Evolutionary conservation across 1,140 invertebrate species (phyloP).

Genomic region (Lithobius niger): DNA sequence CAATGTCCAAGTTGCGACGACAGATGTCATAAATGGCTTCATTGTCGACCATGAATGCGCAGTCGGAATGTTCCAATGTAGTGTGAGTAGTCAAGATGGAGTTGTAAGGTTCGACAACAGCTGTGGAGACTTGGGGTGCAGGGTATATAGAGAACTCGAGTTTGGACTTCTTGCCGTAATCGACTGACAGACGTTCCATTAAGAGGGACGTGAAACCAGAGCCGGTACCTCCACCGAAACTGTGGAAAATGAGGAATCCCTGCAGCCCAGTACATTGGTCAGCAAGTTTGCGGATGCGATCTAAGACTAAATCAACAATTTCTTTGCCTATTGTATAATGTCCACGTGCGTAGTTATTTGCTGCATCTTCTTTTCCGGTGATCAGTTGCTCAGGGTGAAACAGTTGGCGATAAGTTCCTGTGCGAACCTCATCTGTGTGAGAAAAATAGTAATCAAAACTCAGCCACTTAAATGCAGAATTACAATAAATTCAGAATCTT

Average conservation of each 20-base stretch:
- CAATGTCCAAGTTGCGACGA: constrained; percentile 71
- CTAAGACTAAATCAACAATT: constrained; percentile 64
- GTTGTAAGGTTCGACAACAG: constrained; percentile 83
- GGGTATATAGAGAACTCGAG: constrained; percentile 81
- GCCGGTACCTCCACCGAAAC: constrained; percentile 80
- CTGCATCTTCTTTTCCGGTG: constrained; percentile 65
- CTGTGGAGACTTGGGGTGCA: constrained; percentile 65
- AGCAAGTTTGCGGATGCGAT: constrained; percentile 58
- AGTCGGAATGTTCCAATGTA: constrained; percentile 62
- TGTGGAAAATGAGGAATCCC: constrained; percentile 80
- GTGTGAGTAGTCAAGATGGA: constrained; percentile 64
- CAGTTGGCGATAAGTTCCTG: constrained; percentile 44
- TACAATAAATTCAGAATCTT: too few relatives aligned
- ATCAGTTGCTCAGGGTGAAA: constrained; percentile 48
- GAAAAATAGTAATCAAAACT: neutral
- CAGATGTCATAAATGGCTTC: constrained; percentile 89
- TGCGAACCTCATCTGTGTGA: constrained; percentile 45
- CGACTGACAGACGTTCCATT: constrained; percentile 76
- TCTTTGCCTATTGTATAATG: constrained; percentile 87
- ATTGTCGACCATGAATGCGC: constrained; percentile 58
- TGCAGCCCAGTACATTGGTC: constrained; percentile 76
- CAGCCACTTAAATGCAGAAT: too few relatives aligned
- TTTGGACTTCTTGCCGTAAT: constrained; percentile 80
- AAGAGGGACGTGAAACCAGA: constrained; percentile 74
- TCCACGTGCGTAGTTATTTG: constrained; percentile 76